Evolutionary conservation across 2,888 invertebrate species (phyloP).

Genomic region (Dryococelus australis): DNA sequence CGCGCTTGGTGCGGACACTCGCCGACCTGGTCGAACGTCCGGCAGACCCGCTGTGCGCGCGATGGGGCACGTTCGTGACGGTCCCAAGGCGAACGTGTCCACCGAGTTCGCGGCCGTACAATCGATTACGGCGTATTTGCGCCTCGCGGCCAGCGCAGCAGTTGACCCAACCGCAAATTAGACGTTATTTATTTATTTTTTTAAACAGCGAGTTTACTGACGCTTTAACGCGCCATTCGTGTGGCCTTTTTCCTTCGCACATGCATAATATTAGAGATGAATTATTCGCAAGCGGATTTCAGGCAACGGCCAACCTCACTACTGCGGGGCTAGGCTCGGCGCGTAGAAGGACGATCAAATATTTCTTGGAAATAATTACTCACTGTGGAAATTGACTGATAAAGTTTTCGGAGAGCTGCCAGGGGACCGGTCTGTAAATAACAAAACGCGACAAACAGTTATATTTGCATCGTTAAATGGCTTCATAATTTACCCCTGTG

Average conservation of each 20-base stretch:
- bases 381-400: background rate
- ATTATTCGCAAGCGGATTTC: background rate
- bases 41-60: background rate
- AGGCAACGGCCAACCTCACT: background rate
- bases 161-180: background rate
- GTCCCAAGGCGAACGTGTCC: background rate
- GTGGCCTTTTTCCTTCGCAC: background rate
- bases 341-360: background rate
- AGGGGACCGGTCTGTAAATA: background rate
- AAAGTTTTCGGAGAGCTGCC: background rate
- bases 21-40: background rate
- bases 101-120: background rate
- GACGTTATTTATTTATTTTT: background rate
- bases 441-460: background rate
- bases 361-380: background rate
- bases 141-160: background rate
- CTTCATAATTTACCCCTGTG: background rate
- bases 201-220: background rate
- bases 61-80: background rate
- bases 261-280: background rate
- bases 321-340: background rate
- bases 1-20: background rate
- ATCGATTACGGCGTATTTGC: background rate
- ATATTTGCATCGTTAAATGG: background rate
- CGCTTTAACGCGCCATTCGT: background rate